Base-by-base conservation (phyloP, 2,888 invertebrate genomes). In the Orthonevra nobilis region DNA sequence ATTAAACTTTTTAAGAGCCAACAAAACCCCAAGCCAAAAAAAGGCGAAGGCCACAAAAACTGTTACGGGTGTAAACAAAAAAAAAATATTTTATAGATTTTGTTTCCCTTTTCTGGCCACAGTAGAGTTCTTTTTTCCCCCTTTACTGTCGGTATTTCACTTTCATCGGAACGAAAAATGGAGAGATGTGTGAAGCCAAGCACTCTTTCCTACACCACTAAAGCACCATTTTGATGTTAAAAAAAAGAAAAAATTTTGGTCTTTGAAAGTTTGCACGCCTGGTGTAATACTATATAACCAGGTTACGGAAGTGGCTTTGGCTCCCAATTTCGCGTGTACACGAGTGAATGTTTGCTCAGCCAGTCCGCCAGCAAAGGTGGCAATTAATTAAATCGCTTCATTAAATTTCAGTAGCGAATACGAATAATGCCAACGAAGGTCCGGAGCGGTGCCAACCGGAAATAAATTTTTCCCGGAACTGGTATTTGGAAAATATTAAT, bases 301-400 rank as follows among this genome's bases (percentile, higher is more conserved):
- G 28, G n/a, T 56, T 56, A 61, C 61, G 68, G 61, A 69, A 56
- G 56, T 42, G 56, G 54, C 23, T 56, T 42, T 58, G 40, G n/a
- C 14, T 19, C 56, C 7, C n/a, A n/a, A n/a, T 48, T 38, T 66
- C 40, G 34, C 42, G 28, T 34, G 17, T 34, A 12, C 34, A 60
- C 14, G 48, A 34, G n/a, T 64, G 34, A 34, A 50, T 28, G 56
- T 56, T 56, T 63, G 40, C 15, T n/a, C 26, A 50, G 7, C 30
- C 56, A 28, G 12, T 14, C 14, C 12, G 1, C 19, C 52, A 15
- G 19, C 14, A 42, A 63, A 63, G 69, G 42, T 30, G 32, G 63
- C 69, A 56, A 70, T 70, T 75, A 63, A 75, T 69, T 75, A 75
- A 75, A 63, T 63, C 61, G 75, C 75, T 69, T 69, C 75, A 75